Conservation (phyloP, 2,888 invertebrate species). For the Leptothorax acervorum region DNA sequence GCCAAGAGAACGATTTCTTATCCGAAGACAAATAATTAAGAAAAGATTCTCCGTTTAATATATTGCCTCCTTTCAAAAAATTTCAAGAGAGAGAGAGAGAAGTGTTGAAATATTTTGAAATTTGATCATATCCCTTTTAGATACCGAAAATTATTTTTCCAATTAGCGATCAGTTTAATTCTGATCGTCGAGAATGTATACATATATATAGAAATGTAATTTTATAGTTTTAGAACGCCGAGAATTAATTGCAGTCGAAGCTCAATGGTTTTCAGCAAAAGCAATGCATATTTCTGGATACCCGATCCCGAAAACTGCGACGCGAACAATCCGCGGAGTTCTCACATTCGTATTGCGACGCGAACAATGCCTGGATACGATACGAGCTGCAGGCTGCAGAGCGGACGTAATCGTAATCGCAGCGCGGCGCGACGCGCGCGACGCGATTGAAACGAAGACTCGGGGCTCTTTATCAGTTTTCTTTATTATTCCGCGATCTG, state of each 20-base stretch:
- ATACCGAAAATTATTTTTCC: neutral
- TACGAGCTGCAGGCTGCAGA: neutral
- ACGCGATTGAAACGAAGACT: neutral
- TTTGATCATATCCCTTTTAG: neutral
- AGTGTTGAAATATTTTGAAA: neutral
- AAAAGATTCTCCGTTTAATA: neutral
- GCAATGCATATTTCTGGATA: neutral
- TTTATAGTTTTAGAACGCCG: neutral
- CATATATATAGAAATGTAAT: neutral
- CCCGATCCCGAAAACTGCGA: neutral
- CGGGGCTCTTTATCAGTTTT: constrained; percentile 61
- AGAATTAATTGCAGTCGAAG: neutral
- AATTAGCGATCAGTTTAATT: neutral
- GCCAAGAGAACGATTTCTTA: neutral
- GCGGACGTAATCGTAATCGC: neutral
- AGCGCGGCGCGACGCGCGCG: no score
- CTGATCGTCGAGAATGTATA: neutral
- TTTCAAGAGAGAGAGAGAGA: no score
- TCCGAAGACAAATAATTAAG: neutral
- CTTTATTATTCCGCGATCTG: constrained; percentile 55
- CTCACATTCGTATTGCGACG: neutral
- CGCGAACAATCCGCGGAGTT: neutral
- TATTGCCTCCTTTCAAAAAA: neutral
- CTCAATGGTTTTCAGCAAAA: neutral
- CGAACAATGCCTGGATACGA: neutral